phyloP scores from a whole-genome alignment of 1,140 invertebrate species.

The Chrysoperla carnea region DNA sequence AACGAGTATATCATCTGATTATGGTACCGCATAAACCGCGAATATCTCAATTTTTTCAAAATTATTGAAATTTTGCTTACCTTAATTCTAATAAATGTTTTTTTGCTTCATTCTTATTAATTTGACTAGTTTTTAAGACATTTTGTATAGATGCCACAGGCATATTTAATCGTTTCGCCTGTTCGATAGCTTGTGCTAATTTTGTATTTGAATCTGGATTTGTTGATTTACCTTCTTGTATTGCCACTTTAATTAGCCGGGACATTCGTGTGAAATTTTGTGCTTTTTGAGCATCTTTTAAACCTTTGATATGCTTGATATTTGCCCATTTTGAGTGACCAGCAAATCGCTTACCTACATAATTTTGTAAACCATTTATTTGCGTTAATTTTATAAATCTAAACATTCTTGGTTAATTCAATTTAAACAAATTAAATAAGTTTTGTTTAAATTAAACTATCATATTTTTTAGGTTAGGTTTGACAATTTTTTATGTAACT shows the following conservation, averaged over 20 bases:
- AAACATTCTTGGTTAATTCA: too few species aligned
- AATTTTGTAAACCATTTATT: too few species aligned
- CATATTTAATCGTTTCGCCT: constrained; percentile 38
- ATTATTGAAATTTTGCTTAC: constrained; percentile 6
- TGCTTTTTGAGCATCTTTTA: constrained; percentile 36
- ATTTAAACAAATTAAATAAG: too few species aligned
- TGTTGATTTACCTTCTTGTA: constrained; percentile 28
- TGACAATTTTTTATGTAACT: too few species aligned
- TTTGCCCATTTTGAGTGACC: constrained; percentile 62
- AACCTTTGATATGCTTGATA: constrained; percentile 45
- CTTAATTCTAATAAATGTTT: constrained; percentile 22
- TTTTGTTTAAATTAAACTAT: too few species aligned
- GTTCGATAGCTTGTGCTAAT: constrained; percentile 33
- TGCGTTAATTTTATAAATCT: too few species aligned
- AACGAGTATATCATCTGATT: too few species aligned
- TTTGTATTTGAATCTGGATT: constrained; percentile 36
- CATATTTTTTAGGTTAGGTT: too few species aligned
- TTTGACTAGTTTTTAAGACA: constrained; percentile 29
- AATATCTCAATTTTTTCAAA: too few species aligned
- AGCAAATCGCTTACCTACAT: constrained; percentile 20
- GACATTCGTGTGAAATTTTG: constrained; percentile 24
- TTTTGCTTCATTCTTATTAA: constrained; percentile 15
- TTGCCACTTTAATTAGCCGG: constrained; percentile 31
- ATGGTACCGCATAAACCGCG: too few species aligned
- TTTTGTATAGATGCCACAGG: constrained; percentile 35